Base-by-base conservation (phyloP, 2,113 vertebrate species). In the Labeo rohita region DNA sequence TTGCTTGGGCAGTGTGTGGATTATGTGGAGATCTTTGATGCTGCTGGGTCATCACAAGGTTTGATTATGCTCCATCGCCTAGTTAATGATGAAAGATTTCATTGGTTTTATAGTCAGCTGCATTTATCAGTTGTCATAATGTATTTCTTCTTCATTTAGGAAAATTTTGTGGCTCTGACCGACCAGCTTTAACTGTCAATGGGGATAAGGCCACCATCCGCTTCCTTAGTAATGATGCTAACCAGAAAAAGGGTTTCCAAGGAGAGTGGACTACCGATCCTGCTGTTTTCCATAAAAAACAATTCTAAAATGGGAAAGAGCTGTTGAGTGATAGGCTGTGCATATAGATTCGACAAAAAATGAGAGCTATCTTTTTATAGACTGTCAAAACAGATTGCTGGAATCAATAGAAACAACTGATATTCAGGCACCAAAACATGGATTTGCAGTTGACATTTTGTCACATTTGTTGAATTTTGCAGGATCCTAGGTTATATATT, bases 191-290 rank as follows among this genome's bases (percentile, higher is more conserved):
- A 18, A 89, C 12, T 7, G 68, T 93, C 76, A 10, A 47, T 0
- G 85, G 91, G 72, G 90, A 90, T 87, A 90, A 81, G 16, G 91
- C 87, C 4, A 56, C 93, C n/a, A 87, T 96, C 18, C 93, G 94
- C 70, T 95, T 95, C 87, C 70, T 94, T n/a, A 94, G 92, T 80
- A 92, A 95, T 2, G 39, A 72, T 47, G 88, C 45, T 2, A 85
- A 88, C 66, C 90, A 93, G 6, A 89, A 93, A 74, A 91, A 84
- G 28, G 95, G 95, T 83, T 95, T 96, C 83, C 93, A 90, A 83
- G 94, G 94, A 83, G 93, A 94, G 86, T 96, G 95, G 95, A 95
- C 93, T 79, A 93, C 91, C 1, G 88, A 94, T 81, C 2, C 83
- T 1, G 78, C 2, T 47, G 65, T 94, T 45, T 23, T 93, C 56